Base-by-base conservation (phyloP, 2,888 invertebrate genomes). In the Tipula vernalis region DNA sequence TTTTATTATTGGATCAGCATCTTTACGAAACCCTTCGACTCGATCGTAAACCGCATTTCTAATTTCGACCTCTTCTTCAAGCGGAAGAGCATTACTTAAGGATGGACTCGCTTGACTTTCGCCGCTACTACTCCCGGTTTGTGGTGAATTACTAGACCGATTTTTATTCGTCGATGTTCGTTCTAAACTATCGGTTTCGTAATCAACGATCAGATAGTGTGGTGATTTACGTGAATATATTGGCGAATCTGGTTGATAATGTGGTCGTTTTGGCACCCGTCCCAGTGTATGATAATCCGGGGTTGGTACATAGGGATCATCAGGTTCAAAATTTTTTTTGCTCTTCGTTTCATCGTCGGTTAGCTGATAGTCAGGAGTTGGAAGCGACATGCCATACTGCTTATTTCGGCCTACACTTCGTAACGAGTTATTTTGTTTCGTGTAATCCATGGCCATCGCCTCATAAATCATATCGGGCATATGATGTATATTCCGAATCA, bases 11-110 rank as follows among this genome's bases (percentile, higher is more conserved):
- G 87, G 86, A 39, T 90, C 90, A n/a, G 90, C 90, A 84, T 91
- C 91, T 87, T 91, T 90, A 36, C 91, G 89, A 89, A 90, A 90
- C 44, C 91, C 91, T 87, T 91, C 90, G 8, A 91, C 87, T 18
- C 90, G 90, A 88, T 92, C 91, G 87, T 96, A 95, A 2, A 96
- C 93, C 3, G 95, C 95, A 89, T 96, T 96, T 89, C 94, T 93
- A 93, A 96, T 96, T 36, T 96, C 96, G 88, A 96, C 92, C 90
- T 96, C 96, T 92, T 96, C 96, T 89, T 96, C 96, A 90, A 96
- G 92, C 0, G 96, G 96, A 87, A 96, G 90, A 0, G 96, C 95
- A 2, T 94, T 93, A 88, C 95, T 96, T 87, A 96, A 90, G 88
- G 95, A 95, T 3, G 96, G 96, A 89, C 95, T 95, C 0, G 96